Evolutionary conservation across 1,140 invertebrate species (phyloP), one percentile per base, ranked within the genome.

Genomic region (Dryas iulia): DNA sequence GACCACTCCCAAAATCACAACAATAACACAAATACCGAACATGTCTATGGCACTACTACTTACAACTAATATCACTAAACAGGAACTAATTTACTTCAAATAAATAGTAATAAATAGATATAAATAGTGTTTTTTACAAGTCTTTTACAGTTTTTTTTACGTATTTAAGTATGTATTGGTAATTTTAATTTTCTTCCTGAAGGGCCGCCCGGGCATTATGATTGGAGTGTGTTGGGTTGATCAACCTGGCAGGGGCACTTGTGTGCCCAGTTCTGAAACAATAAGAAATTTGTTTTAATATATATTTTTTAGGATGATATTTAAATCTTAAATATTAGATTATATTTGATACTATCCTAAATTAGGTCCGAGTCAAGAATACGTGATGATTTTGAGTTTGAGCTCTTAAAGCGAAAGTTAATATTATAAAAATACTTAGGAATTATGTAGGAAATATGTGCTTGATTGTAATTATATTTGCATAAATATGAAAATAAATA

Each of bases 11-110:
- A 76, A 68, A 26, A 70, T 59, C 56, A 84, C 18, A 26, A 87
- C 54, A 21, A 78, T 3, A 39, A 76, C 60, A 70, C 72, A 67
- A 39, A 86, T 74, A 65, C 77, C 64, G 63, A 80, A 76, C 73
- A 77, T 70, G 76, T 82, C 59, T 79, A 86, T 84, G 82, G 81
- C 83, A 87, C 82, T 66, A 75, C 74, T 79, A 77, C 73, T 81
- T 81, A 81, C 8, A 68, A 80, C 82, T 86, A 89, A 82, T 89
- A 89, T 88, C 83, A 89, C 86, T 82, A 62, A 21, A 47, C 39
- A 47, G 39, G 39, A 47, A 47, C 39, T 47, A 18, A 21, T 47
- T 47, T 47, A 10, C 14, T 47, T 18, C 2, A 6, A 39, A 47
- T 47, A 47, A 47, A 47, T 47, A 47, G 1, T 18, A 47, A 47